Evolutionary conservation across 2,888 invertebrate genomes (phyloP), one percentile per base, ranked within the genome.

Genomic region (Biston betularia): DNA sequence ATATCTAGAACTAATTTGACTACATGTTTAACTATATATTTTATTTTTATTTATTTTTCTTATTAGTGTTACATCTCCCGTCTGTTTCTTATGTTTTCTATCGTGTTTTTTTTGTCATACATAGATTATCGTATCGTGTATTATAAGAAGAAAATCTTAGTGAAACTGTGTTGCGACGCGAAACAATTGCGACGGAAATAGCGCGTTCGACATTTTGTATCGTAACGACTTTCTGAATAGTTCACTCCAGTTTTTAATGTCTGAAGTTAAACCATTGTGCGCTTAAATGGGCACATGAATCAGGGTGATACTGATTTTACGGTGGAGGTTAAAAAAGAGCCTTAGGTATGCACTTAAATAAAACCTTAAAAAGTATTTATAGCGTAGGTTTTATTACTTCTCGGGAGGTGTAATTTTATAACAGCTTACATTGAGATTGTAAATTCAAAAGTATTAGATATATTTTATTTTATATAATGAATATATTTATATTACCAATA

Each of bases 101-200:
- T n/a, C n/a, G n/a, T n/a, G n/a, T n/a, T 24, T 42, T 11, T 10
- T 3, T 1, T 24, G 24, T 24, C 24, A n/a, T n/a, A n/a, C n/a
- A n/a, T n/a, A 24, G 24, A 24, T 44, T 34, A 57, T 63, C 67
- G 63, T 55, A 35, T 68, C 67, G 67, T 45, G 5, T 1, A 38
- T 24, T 56, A 0, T 68, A 63, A 68, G 50, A 38, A 5, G 14
- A 5, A 53, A 63, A 52, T 60, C 53, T 81, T 78, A 72, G 70
- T 73, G 78, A 81, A 84, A 81, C 84, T 81, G 77, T 67, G 58
- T 76, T 78, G 77, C 73, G 76, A 68, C 74, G 75, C 69, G 75
- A 81, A 85, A 84, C 83, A 84, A 84, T 82, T 77, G 84, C 75
- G 59, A 74, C 76, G 73, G 77, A 81, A 85, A 84, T 84, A 85